phyloP scores from a whole-genome alignment of 2,797 vertebrate species.

The Danio albolineatus region DNA sequence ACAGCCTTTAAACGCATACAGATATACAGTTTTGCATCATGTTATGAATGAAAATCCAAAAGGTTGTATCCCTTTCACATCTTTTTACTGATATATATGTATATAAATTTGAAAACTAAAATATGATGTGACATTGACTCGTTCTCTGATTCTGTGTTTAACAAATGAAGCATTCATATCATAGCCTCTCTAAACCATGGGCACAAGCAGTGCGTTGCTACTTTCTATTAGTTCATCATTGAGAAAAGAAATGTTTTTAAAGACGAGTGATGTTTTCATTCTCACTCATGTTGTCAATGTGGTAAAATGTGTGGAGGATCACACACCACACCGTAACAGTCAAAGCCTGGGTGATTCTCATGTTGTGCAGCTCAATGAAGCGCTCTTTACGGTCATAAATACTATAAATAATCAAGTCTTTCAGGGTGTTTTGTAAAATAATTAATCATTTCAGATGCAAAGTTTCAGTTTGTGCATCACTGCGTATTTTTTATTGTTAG shows the following conservation, averaged over 20 bases:
- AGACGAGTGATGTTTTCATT: slow-evolving; percentile 24
- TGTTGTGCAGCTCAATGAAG: neutral
- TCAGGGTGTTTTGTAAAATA: neutral
- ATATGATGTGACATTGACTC: neutral
- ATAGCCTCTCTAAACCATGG: neutral
- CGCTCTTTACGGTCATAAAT: neutral
- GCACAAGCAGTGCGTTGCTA: slow-evolving; percentile 12
- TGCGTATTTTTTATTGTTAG: neutral
- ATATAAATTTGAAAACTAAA: neutral
- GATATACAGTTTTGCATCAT: neutral
- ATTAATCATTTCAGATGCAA: neutral
- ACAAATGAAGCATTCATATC: no score
- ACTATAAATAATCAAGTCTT: neutral
- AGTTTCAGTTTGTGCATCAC: neutral
- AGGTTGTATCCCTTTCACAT: no score
- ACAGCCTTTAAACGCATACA: no score
- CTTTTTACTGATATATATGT: no score
- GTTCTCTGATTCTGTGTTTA: neutral
- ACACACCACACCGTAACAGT: neutral
- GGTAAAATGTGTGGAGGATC: slow-evolving; percentile 5
- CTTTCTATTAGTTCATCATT: slow-evolving; percentile 14
- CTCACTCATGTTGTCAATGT: slow-evolving; percentile 24
- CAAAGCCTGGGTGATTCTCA: slow-evolving; percentile 4
- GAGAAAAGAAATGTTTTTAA: slow-evolving; percentile 40
- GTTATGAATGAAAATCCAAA: no score